Evolutionary conservation across 2,888 invertebrate species (phyloP).

Genomic region (Drosophila histrio): DNA sequence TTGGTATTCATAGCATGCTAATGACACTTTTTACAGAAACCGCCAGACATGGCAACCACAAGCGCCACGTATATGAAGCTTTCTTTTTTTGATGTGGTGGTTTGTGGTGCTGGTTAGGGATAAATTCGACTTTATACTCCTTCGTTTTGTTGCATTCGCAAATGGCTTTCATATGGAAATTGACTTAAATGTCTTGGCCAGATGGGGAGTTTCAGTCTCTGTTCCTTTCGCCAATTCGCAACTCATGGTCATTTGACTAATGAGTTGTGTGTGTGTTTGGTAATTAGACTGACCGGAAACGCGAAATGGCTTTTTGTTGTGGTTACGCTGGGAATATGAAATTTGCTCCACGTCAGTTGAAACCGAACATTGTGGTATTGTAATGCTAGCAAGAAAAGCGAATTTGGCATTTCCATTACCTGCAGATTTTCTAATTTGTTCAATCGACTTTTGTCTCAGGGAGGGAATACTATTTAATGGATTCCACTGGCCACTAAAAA

Average conservation of each 20-base stretch:
- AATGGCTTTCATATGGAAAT: not conserved
- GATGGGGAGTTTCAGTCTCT: not conserved
- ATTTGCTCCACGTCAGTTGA: constrained; percentile 1
- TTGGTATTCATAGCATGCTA: constrained; percentile 33
- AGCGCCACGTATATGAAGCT: constrained; percentile 3
- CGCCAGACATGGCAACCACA: constrained; percentile 4
- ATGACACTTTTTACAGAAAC: constrained; percentile 37
- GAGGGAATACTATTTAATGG: not conserved
- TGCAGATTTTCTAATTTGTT: not conserved
- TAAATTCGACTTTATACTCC: not conserved
- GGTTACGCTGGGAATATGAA: constrained; percentile 1
- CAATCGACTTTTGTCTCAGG: not conserved
- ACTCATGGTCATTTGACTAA: constrained; percentile 35
- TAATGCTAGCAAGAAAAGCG: not conserved
- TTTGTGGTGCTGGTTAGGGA: not conserved
- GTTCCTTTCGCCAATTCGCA: not conserved
- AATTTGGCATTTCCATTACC: constrained; percentile 1
- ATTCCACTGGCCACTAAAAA: constrained; percentile 31
- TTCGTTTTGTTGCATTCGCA: not conserved
- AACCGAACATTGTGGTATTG: not conserved
- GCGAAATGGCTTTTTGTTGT: constrained; percentile 2
- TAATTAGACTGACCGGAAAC: constrained; percentile 23
- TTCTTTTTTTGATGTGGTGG: constrained; percentile 7
- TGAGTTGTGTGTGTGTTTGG: constrained; percentile 20
- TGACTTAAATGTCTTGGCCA: constrained; percentile 7